phyloP scores from a whole-genome alignment of 2,113 vertebrate species.

The Myxocyprinus asiaticus region DNA sequence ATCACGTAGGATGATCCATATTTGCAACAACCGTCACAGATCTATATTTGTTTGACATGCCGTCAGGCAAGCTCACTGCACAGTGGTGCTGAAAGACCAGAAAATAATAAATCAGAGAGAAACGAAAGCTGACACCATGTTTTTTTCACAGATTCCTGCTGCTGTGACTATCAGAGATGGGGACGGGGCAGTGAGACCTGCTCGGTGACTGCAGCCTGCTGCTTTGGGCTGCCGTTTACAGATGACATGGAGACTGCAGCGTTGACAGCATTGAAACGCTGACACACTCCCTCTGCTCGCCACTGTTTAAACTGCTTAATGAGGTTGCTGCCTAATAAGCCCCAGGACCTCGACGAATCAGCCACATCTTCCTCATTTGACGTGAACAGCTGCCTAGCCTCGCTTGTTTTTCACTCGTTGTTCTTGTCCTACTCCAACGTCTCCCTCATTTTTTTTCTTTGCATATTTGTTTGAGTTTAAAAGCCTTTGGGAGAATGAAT shows the following conservation, averaged over 20 bases:
- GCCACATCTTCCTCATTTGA: conserved; percentile 25
- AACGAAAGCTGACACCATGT: conserved; percentile 42
- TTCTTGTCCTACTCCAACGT: background rate
- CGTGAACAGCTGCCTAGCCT: background rate
- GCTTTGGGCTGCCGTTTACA: conserved; percentile 44
- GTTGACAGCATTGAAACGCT: conserved; percentile 26
- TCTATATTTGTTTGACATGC: conserved; percentile 5
- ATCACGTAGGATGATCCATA: too few relatives aligned
- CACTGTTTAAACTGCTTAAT: conserved; percentile 48
- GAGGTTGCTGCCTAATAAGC: conserved; percentile 51
- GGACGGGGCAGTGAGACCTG: background rate
- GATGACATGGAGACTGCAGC: conserved; percentile 22
- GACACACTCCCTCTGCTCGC: conserved; percentile 41
- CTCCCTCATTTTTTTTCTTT: background rate
- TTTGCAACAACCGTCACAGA: background rate
- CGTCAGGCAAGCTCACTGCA: background rate
- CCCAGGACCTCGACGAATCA: conserved; percentile 30
- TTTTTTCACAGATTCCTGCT: conserved; percentile 31
- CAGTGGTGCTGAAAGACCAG: too few relatives aligned
- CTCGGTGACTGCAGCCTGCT: conserved; percentile 26
- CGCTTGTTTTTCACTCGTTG: background rate
- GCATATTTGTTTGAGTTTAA: background rate
- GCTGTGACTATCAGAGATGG: conserved; percentile 47
- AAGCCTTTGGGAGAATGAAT: background rate
- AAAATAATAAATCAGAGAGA: background rate